These are phyloP conservation scores for Catotricha subobsoleta DNA, from an alignment of 2,888 invertebrate species.

Conservation along the genomic window DNA sequence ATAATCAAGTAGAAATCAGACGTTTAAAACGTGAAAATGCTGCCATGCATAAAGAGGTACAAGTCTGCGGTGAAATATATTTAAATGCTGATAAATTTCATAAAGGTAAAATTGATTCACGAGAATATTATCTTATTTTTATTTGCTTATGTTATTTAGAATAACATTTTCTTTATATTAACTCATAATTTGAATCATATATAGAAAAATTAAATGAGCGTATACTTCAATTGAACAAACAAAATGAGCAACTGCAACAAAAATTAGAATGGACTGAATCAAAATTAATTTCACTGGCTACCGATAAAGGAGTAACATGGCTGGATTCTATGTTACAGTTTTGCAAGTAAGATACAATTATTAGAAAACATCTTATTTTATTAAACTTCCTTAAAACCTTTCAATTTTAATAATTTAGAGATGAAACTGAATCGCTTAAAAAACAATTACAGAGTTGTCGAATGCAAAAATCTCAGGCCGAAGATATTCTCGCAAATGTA, in stretches of 20 bases:
- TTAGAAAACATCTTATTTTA: too few species aligned
- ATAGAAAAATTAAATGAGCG: conserved; percentile 24
- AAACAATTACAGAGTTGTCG: conserved; percentile 21
- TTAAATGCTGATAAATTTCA: conserved; percentile 25
- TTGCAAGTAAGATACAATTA: conserved; percentile 24
- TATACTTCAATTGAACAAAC: conserved; percentile 19
- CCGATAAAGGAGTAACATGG: conserved; percentile 23
- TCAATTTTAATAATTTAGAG: conserved; percentile 16
- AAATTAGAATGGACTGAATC: conserved; percentile 21
- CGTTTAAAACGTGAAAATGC: conserved; percentile 26
- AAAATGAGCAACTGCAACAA: conserved; percentile 21
- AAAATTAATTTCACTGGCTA: conserved; percentile 20
- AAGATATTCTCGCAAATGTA: conserved; percentile 18
- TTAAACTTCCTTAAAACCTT: not conserved
- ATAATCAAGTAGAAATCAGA: conserved; percentile 25
- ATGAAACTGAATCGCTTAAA: conserved; percentile 26
- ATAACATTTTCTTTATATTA: conserved; percentile 4
- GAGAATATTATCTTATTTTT: not conserved
- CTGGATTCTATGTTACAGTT: conserved; percentile 26
- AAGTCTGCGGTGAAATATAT: conserved; percentile 24
- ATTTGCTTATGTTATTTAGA: not conserved
- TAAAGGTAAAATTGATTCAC: conserved; percentile 20
- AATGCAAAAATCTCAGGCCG: conserved; percentile 18
- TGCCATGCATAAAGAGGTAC: conserved; percentile 25
- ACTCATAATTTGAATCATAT: too few species aligned